phyloP scores from a whole-genome alignment of 2,888 invertebrate genomes.

The Junonia oenone region DNA sequence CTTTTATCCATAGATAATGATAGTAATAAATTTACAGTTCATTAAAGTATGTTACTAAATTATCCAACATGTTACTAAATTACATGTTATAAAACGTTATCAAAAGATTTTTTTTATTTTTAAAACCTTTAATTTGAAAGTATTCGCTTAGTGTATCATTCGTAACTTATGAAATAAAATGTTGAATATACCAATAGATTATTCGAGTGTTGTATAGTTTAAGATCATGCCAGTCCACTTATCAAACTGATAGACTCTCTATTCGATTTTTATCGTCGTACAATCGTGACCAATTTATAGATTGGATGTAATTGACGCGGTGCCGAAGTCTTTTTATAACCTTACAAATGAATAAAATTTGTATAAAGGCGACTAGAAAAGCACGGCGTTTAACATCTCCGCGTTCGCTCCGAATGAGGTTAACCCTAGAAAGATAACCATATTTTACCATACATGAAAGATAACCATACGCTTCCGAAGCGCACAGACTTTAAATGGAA shows the following conservation, averaged over 20 bases:
- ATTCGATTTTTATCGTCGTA: constrained; percentile 17
- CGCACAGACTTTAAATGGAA: too few species aligned
- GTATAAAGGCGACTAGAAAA: constrained; percentile 44
- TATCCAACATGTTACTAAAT: too few species aligned
- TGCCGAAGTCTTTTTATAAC: constrained; percentile 4
- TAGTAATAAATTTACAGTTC: too few species aligned
- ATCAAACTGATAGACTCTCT: not conserved
- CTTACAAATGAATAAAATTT: constrained; percentile 52
- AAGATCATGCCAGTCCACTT: not conserved
- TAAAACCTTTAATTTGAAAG: not conserved
- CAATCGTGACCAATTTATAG: constrained; percentile 10
- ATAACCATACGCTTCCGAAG: too few species aligned
- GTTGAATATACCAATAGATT: not conserved
- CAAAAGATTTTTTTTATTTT: too few species aligned
- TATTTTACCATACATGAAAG: too few species aligned
- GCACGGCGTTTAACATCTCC: constrained; percentile 55
- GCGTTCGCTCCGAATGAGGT: constrained; percentile 59
- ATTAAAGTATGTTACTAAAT: too few species aligned
- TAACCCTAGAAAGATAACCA: too few species aligned
- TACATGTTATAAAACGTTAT: too few species aligned
- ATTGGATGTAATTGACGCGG: constrained; percentile 7
- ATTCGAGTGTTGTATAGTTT: too few species aligned
- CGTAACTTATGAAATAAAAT: not conserved
- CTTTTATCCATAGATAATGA: too few species aligned
- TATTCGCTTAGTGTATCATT: not conserved